These are phyloP conservation scores for Drosophila conformis DNA, from an alignment of 2,888 invertebrate species.

Conservation along the genomic window DNA sequence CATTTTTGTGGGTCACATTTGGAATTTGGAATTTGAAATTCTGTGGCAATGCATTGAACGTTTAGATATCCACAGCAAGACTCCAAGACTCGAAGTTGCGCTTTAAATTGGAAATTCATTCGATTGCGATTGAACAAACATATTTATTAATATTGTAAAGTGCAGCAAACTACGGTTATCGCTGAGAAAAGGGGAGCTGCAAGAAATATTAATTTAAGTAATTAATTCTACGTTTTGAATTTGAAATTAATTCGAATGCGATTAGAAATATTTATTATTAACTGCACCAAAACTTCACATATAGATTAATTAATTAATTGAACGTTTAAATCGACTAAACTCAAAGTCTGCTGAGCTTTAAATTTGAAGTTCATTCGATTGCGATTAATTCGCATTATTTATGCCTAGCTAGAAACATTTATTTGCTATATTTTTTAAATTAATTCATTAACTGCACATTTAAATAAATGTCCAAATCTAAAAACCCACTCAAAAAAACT, in stretches of 20 bases:
- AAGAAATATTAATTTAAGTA: background rate
- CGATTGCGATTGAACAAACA: background rate
- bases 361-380: slow-evolving; percentile 37
- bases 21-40: slow-evolving; percentile 58
- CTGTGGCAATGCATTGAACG: slow-evolving; percentile 59
- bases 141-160: background rate
- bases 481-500: slow-evolving; percentile 27
- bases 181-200: too few species aligned
- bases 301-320: slow-evolving; percentile 32
- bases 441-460: slow-evolving; percentile 37
- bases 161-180: background rate
- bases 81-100: slow-evolving; percentile 24
- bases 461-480: slow-evolving; percentile 32
- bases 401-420: background rate
- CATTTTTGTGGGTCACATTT: slow-evolving; percentile 51
- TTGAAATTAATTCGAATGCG: slow-evolving; percentile 33
- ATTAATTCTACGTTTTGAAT: slow-evolving; percentile 47
- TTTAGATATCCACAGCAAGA: slow-evolving; percentile 49
- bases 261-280: background rate
- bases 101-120: slow-evolving; percentile 44
- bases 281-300: background rate
- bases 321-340: slow-evolving; percentile 28
- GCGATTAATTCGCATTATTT: background rate
- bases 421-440: background rate
- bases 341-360: slow-evolving; percentile 22